A percentile compares a stretch with the other conserved stretches of the same genome.
These are phyloP conservation scores for Ptychobarbus kaznakovi DNA, from an alignment of 2,797 vertebrate genomes.

Conservation along the genomic window DNA sequence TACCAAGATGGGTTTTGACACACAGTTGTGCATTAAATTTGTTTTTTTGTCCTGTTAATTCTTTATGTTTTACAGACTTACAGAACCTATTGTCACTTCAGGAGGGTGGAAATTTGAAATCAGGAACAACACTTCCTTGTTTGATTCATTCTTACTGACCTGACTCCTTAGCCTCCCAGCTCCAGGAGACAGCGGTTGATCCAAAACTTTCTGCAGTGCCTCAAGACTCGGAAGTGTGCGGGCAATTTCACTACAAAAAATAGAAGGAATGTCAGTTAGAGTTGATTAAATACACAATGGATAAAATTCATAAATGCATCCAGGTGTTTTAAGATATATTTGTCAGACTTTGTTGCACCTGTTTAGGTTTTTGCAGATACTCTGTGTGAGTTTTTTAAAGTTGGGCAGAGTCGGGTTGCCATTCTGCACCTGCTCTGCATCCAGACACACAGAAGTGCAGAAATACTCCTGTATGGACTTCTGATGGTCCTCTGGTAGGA, in stretches of 20 bases:
- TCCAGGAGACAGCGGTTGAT: constrained; percentile 88
- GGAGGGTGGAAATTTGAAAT: neutral
- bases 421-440: constrained; percentile 86
- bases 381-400: constrained; percentile 85
- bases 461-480: constrained; percentile 91
- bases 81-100: neutral
- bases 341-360: constrained; percentile 74
- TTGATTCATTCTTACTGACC: constrained; percentile 62
- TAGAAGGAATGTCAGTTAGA: neutral
- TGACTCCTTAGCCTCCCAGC: constrained; percentile 80
- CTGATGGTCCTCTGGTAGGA: constrained; percentile 86
- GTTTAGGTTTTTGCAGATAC: constrained; percentile 90
- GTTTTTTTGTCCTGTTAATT: neutral
- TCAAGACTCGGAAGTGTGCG: constrained; percentile 87
- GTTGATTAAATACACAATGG: neutral
- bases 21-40: neutral
- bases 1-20: neutral
- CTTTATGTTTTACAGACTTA: neutral
- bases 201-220: constrained; percentile 84
- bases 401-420: constrained; percentile 87
- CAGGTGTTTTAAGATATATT: neutral
- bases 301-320: neutral
- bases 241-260: constrained; percentile 84
- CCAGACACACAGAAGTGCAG: constrained; percentile 80
- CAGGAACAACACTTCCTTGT: neutral